Evolutionary conservation across 2,113 vertebrate species (phyloP), one percentile per base, ranked within the genome.

Genomic region (Lepus americanus): DNA sequence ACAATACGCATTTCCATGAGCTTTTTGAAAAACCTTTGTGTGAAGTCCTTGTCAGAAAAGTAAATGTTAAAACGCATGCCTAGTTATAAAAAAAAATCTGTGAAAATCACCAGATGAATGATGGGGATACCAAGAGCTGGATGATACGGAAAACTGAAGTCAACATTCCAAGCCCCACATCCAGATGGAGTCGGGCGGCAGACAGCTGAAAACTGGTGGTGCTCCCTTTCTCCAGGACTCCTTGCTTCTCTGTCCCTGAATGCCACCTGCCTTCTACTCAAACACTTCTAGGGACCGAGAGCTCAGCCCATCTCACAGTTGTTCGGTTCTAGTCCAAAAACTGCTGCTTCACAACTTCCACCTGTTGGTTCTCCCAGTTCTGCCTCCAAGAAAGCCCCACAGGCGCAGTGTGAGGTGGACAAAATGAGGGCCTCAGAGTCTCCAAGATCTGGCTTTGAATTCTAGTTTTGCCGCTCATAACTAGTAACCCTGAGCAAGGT

Each of bases 91-190:
- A 89, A 36, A 61, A 61, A 39, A 86, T 66, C 51, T 82, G 1
- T 55, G 53, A 74, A 72, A 92, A 79, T 74, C 49, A 51, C 89
- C 72, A 55, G 72, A 79, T 74, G 29, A 67, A 59, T 1, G 9
- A 63, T 59, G 31, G 1, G 92, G 59, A 90, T 25, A 92, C 61
- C 76, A 87, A 94, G 82, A 87, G 76, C 69, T 94, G 44, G 44
- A 44, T 44, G 6, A 44, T 44, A 44, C 44, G 61, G 55, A 31
- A 36, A 66, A 81, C 79, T 84, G 6, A 33, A 70, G 36, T 64
- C 6, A 67, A 69, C 36, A 85, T 80, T 88, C 22, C 66, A 91
- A 92, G 66, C 33, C 55, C n/a, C 31, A 22, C 72, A 59, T 72
- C 17, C 81, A 87, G 49, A 76, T 81, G 63, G 67, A 70, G 25